Base-by-base conservation (phyloP, 2,797 vertebrate genomes). In the Cossypha heuglini region DNA sequence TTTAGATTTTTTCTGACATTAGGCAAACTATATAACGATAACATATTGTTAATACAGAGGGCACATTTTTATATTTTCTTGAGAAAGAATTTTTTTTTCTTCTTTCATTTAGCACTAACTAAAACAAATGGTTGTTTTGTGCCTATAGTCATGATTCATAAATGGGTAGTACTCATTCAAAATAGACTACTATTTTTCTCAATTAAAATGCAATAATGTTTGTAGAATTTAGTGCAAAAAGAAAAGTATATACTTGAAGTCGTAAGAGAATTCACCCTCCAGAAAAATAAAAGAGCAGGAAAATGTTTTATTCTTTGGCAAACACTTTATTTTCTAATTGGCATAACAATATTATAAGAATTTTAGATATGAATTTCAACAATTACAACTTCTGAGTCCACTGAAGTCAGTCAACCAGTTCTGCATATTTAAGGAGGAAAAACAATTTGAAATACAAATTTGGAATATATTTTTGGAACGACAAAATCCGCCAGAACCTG, bases 1-100 rank as follows among this genome's bases (percentile, higher is more conserved):
- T 84, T 90, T 78, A 64, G 77, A 43, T 79, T 93, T 93, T 82
- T 92, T 87, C 86, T 91, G 64, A 74, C 71, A 77, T 71, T 76
- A 95, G 67, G 57, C 25, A 87, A 87, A 88, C 71, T 83, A 46
- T 55, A 13, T 71, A 77, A 67, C 13, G 4, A 85, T 85, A 94
- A 88, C 52, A 58, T 72, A 35, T 19, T 73, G 69, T 49, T 85
- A 90, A 82, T 79, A 78, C 24, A 67, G 73, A 59, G 28, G 58
- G 49, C 20, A 82, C 13, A 71, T 73, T 92, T 96, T 91, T 76
- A 33, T 9, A 71, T 91, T 87, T 92, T 88, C 46, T 80, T 48
- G 57, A 88, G 57, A 69, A 87, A 92, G 21, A 29, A 16, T 11
- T 12, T 40, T 55, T 83, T 37, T 88, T 86, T 66, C 43, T 71